Evolutionary conservation across 2,888 invertebrate genomes (phyloP).

Genomic region (Amiota mariae): DNA sequence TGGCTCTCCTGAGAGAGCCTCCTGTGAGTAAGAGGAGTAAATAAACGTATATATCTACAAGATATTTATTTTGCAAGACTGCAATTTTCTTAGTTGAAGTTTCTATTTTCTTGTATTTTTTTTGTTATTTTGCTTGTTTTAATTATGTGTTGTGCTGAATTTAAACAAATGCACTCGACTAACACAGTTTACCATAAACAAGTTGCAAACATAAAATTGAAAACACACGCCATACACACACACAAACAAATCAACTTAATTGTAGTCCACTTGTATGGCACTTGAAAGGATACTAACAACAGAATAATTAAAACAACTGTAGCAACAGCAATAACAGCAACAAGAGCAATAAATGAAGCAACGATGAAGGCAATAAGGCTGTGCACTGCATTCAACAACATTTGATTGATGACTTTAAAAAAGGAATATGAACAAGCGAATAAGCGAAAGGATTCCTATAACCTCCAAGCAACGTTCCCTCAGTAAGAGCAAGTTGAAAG

Average conservation of each 20-base stretch:
- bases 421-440: neutral
- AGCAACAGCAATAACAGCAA: neutral
- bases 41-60: too few species aligned
- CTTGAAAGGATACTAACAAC: conserved; percentile 26
- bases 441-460: too few species aligned
- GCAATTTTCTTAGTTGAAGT: neutral
- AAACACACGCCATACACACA: conserved; percentile 11
- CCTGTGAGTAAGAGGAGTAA: neutral
- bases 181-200: conserved; percentile 27
- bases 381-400: conserved; percentile 21
- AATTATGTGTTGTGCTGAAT: conserved; percentile 13
- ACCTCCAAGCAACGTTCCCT: too few species aligned
- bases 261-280: conserved; percentile 6
- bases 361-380: neutral
- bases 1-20: too few species aligned
- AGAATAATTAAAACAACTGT: conserved; percentile 25
- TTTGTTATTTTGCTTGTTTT: neutral
- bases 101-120: neutral
- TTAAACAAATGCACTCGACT: conserved; percentile 22
- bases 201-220: conserved; percentile 11
- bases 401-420: conserved; percentile 29
- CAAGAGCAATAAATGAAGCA: too few species aligned
- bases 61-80: neutral
- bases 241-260: conserved; percentile 9
- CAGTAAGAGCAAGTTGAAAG: too few species aligned